A percentile compares a stretch with the other conserved stretches of the same genome.
These are phyloP conservation scores for Anas platyrhynchos DNA, from an alignment of 2,113 vertebrate genomes.

Conservation along the genomic window DNA sequence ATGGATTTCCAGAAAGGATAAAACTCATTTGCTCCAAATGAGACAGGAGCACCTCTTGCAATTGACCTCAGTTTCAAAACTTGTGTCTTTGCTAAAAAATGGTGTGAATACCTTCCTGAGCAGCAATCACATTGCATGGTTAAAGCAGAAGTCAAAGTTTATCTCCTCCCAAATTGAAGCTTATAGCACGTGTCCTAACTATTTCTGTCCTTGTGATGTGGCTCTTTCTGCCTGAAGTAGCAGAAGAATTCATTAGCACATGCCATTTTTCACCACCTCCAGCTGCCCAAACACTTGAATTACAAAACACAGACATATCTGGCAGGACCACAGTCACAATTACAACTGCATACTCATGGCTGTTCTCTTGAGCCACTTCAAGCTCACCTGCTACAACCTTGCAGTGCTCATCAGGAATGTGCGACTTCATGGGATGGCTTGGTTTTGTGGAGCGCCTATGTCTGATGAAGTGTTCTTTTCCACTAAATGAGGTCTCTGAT, in stretches of 20 bases:
- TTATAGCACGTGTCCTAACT: not conserved
- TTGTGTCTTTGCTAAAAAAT: not conserved
- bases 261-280: not conserved
- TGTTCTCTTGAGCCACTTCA: not conserved
- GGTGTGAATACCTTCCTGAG: not conserved
- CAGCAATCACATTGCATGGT: not conserved
- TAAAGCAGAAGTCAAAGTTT: not conserved
- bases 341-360: not conserved
- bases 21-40: not conserved
- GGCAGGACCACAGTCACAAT: not conserved
- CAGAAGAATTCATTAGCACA: not conserved
- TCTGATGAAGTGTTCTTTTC: slow-evolving; percentile 84
- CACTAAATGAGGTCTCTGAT: slow-evolving; percentile 77
- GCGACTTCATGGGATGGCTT: not conserved
- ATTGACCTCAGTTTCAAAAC: not conserved
- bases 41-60: not conserved
- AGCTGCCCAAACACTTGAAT: not conserved
- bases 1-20: not conserved
- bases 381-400: slow-evolving; percentile 85
- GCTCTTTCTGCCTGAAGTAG: not conserved
- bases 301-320: not conserved
- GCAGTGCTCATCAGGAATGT: slow-evolving; percentile 68
- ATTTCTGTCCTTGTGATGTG: not conserved
- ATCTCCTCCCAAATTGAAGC: not conserved
- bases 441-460: slow-evolving; percentile 65